Percentiles rank a stretch among this genome's conserved stretches.
Conservation (phyloP, 2,113 vertebrate genomes). For the Colistium nudipinnis region DNA sequence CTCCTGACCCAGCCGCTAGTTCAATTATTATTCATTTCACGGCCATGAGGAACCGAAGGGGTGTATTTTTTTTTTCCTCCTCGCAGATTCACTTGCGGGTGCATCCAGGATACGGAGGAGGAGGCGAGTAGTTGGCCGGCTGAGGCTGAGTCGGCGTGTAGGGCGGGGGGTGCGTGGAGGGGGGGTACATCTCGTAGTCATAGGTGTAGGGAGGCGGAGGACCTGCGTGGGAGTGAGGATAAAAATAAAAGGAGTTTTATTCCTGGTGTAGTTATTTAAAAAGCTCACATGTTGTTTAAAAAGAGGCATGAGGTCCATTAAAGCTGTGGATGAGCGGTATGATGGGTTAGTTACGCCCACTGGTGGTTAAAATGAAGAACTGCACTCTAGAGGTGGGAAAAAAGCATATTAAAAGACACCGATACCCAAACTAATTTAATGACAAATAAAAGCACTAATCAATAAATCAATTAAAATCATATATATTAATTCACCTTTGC, state of each 20-base stretch:
- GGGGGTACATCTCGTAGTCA: conserved; percentile 87
- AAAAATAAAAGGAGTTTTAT: neutral
- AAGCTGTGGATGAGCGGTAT: neutral
- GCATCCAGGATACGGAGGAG: conserved; percentile 89
- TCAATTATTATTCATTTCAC: conserved; percentile 1
- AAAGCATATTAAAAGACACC: neutral
- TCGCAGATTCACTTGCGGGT: conserved; percentile 81
- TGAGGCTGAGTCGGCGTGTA: conserved; percentile 84
- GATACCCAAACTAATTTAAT: neutral
- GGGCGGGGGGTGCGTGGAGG: conserved; percentile 84
- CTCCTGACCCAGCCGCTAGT: conserved; percentile 26
- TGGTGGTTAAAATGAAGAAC: conserved; percentile 34
- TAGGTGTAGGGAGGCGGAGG: conserved; percentile 88
- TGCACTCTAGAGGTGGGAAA: neutral
- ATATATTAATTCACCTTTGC: neutral
- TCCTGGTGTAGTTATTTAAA: neutral
- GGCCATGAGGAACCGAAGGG: no score
- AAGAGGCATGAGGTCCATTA: neutral
- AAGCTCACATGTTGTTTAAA: conserved; percentile 1
- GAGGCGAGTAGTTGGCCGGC: conserved; percentile 80
- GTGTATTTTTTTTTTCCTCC: no score
- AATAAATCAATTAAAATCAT: neutral
- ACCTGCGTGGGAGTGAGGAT: conserved; percentile 70
- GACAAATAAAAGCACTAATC: neutral
- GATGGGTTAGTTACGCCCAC: conserved; percentile 18